Evolutionary conservation across 2,797 vertebrate species (phyloP).

Genomic region (Tachyglossus aculeatus): DNA sequence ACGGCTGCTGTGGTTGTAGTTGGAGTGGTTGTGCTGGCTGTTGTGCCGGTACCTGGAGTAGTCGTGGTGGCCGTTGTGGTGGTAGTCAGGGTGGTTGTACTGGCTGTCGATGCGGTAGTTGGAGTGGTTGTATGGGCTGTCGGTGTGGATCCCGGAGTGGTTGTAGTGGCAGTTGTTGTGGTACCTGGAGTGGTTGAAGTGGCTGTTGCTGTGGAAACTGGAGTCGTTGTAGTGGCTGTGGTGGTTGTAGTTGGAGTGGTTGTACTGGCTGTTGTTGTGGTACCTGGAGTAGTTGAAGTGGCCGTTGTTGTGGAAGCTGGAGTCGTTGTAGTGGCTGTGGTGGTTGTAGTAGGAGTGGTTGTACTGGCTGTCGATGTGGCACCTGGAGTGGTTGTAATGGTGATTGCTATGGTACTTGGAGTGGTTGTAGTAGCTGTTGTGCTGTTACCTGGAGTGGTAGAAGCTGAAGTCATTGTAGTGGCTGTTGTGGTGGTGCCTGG

Average conservation of each 20-base stretch:
- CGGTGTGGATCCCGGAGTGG: not conserved
- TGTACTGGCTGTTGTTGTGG: not conserved
- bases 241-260: not conserved
- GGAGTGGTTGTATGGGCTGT: no score
- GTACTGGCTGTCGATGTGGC: no score
- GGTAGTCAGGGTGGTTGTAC: no score
- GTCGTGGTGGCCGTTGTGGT: not conserved
- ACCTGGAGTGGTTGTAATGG: not conserved
- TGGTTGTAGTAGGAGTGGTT: not conserved
- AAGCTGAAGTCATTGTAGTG: not conserved
- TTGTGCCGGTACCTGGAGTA: not conserved
- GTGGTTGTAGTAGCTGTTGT: not conserved
- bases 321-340: not conserved
- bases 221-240: not conserved
- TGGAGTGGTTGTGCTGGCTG: not conserved
- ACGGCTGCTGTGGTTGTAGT: not conserved
- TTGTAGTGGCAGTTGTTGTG: not conserved
- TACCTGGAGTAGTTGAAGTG: not conserved
- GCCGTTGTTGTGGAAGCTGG: not conserved
- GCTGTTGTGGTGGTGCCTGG: not conserved
- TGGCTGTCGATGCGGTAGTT: no score
- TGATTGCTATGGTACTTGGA: no score
- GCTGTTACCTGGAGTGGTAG: not conserved
- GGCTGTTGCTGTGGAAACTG: not conserved
- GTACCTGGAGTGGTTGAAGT: not conserved